Conservation (phyloP, 2,113 vertebrate genomes). For the Myocastor coypus region DNA sequence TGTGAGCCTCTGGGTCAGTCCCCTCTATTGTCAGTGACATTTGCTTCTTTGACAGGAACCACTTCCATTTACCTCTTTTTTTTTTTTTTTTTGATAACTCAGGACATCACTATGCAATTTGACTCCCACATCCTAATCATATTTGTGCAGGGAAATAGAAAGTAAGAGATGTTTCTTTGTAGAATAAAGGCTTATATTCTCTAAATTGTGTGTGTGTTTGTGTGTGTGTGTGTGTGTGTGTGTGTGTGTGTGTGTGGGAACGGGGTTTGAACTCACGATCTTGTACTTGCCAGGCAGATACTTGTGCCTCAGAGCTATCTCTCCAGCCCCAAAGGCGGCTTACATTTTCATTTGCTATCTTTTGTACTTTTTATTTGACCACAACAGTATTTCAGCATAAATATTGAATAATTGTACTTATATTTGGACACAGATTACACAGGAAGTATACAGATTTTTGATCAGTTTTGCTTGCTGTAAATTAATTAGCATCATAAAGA, state of each 20-base stretch:
- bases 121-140: neutral
- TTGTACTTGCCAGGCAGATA: too few species aligned
- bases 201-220: too few species aligned
- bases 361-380: conserved; percentile 43
- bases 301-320: too few species aligned
- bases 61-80: neutral
- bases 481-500: neutral
- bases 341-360: conserved; percentile 35
- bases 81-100: neutral
- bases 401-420: conserved; percentile 31
- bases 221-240: too few species aligned
- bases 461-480: conserved; percentile 1
- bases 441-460: conserved; percentile 24
- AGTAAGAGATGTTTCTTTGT: neutral
- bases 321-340: neutral
- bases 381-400: neutral
- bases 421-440: conserved; percentile 14
- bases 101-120: neutral
- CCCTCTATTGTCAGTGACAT: neutral
- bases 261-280: too few species aligned
- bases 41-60: neutral
- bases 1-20: neutral
- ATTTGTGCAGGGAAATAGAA: conserved; percentile 34
- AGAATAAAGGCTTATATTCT: conserved; percentile 1
- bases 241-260: too few species aligned